phyloP scores from a whole-genome alignment of 1,140 invertebrate genomes.

The Anastrepha obliqua region DNA sequence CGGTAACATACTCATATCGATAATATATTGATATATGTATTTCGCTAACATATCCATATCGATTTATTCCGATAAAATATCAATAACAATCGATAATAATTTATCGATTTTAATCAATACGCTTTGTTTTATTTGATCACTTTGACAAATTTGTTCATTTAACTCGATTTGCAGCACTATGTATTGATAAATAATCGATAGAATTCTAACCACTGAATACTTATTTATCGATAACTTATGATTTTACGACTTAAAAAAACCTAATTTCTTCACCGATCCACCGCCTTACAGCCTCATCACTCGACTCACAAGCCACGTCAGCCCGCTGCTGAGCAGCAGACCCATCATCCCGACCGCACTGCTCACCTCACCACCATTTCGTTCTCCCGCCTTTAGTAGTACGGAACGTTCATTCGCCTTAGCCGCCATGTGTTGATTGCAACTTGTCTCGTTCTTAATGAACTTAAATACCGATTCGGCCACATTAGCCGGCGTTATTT shows the following conservation, averaged over 20 bases:
- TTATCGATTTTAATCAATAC: too few species aligned
- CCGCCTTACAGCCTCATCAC: background rate
- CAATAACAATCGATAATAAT: too few species aligned
- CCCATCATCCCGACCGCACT: background rate
- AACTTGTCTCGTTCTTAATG: constrained; percentile 82
- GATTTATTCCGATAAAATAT: too few species aligned
- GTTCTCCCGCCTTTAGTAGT: background rate
- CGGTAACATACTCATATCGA: too few species aligned
- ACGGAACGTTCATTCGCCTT: constrained; percentile 17
- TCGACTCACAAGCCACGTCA: constrained; percentile 13
- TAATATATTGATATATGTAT: too few species aligned
- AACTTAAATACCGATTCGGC: constrained; percentile 85
- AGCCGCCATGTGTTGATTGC: constrained; percentile 67
- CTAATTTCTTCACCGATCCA: background rate
- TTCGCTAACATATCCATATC: too few species aligned
- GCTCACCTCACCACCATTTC: background rate
- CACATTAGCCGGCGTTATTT: constrained; percentile 86
- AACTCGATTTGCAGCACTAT: too few species aligned
- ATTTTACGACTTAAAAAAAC: too few species aligned
- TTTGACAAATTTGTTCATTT: too few species aligned
- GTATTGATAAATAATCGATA: constrained; percentile 7
- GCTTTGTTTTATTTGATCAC: too few species aligned
- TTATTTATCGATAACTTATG: too few species aligned
- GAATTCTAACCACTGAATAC: background rate
- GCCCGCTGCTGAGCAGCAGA: background rate